Evolutionary conservation across 2,888 invertebrate species (phyloP), one percentile per base, ranked within the genome.

Genomic region (Neoscelio sp.): DNA sequence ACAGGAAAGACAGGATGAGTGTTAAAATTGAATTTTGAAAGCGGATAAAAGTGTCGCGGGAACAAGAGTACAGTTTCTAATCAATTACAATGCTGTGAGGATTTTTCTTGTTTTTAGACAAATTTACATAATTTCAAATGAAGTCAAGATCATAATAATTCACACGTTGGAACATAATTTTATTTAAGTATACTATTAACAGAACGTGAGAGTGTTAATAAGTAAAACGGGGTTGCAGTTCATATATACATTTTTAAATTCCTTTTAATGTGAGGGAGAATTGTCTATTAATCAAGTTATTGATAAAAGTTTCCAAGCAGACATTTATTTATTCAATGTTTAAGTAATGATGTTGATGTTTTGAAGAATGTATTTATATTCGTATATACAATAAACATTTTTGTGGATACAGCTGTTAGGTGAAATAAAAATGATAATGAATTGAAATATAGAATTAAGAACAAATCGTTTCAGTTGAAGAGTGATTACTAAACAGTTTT

Each of bases 111-210:
- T 65, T 56, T 74, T 40, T 0, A 8, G 12, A 38, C 10, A 58
- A 74, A 74, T 74, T 74, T 30, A 64, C 73, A 74, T 65, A 74
- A 65, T 74, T 56, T 65, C 7, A 26, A 50, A 56, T 17, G 23
- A 40, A 48, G 33, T 46, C 35, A 4, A 10, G 2, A 12, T 44
- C 42, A 50, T 30, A 73, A 56, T 56, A 10, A 56, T 35, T 26
- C 28, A 18, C 35, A 56, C 18, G 8, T 12, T 48, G 15, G 15
- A 58, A 12, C 17, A 15, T 10, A 46, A 35, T 33, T 35, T 30
- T 46, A 48, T 26, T 33, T 20, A 12, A 20, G 4, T 13, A 35
- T 13, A 2, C 0, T n/a, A n/a, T n/a, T n/a, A n/a, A n/a, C n/a
- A n/a, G n/a, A n/a, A n/a, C n/a, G n/a, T n/a, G n/a, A n/a, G n/a